A percentile compares a stretch with the other conserved stretches of the same genome.
Conservation (phyloP, 2,113 vertebrate genomes). For the Astur gentilis region DNA sequence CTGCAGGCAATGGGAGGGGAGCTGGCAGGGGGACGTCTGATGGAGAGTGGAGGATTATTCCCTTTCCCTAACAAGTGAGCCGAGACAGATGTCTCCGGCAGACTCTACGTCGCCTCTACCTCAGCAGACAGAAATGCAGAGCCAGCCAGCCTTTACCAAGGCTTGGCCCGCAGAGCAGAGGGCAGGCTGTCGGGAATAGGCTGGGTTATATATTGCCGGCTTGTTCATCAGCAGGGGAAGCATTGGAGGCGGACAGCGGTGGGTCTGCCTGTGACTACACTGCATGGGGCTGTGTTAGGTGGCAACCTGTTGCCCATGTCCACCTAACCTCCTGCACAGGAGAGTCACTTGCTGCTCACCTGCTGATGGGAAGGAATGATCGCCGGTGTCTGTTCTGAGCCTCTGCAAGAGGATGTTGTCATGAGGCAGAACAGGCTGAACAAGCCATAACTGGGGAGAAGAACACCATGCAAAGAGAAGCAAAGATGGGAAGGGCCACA, state of each 20-base stretch:
- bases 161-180: neutral
- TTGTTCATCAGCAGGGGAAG: neutral
- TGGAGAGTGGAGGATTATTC: neutral
- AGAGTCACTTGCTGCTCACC: neutral
- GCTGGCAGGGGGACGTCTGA: neutral
- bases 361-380: neutral
- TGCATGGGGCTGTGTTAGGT: neutral
- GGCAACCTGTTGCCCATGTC: neutral
- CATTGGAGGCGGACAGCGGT: fast-evolving
- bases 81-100: neutral
- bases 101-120: neutral
- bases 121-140: neutral
- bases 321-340: neutral
- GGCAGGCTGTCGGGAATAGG: neutral
- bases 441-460: neutral
- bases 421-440: neutral
- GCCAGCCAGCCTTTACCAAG: neutral
- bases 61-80: neutral
- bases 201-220: neutral
- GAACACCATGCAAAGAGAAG: neutral
- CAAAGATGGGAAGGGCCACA: neutral
- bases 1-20: neutral
- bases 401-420: neutral
- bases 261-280: neutral
- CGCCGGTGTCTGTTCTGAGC: neutral